Evolutionary conservation across 1,140 invertebrate genomes (phyloP).

Genomic region (Drosophila seguyi): DNA sequence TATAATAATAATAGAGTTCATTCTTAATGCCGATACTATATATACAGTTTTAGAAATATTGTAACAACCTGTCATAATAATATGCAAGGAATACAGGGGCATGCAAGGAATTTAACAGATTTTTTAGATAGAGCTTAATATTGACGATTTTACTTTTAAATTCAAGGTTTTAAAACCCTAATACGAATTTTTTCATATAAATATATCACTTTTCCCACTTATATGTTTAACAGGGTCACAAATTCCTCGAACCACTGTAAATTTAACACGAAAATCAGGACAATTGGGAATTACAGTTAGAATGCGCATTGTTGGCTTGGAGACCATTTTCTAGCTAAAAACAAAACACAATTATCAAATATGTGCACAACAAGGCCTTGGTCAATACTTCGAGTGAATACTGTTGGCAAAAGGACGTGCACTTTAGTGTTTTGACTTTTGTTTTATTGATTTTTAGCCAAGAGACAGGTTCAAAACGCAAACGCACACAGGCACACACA

Average conservation of each 20-base stretch:
- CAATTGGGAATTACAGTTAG: not conserved
- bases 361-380: not conserved
- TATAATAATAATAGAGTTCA: not conserved
- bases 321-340: not conserved
- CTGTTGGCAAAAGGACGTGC: conserved; percentile 30
- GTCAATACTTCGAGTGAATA: not conserved
- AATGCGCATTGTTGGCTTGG: not conserved
- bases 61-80: not conserved
- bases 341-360: too few relatives aligned
- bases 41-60: not conserved
- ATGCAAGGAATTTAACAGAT: not conserved
- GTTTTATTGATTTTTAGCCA: conserved; percentile 63
- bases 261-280: not conserved
- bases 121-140: too few relatives aligned
- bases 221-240: not conserved
- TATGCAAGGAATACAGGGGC: too few relatives aligned
- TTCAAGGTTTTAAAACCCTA: too few relatives aligned
- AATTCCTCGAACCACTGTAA: not conserved
- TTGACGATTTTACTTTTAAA: too few relatives aligned
- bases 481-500: conserved; percentile 16
- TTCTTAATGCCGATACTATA: not conserved
- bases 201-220: not conserved
- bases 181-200: too few relatives aligned
- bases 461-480: conserved; percentile 54
- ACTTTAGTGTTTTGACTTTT: conserved; percentile 57